Evolutionary conservation across 2,888 invertebrate species (phyloP).

Genomic region (Polyploca ridens): DNA sequence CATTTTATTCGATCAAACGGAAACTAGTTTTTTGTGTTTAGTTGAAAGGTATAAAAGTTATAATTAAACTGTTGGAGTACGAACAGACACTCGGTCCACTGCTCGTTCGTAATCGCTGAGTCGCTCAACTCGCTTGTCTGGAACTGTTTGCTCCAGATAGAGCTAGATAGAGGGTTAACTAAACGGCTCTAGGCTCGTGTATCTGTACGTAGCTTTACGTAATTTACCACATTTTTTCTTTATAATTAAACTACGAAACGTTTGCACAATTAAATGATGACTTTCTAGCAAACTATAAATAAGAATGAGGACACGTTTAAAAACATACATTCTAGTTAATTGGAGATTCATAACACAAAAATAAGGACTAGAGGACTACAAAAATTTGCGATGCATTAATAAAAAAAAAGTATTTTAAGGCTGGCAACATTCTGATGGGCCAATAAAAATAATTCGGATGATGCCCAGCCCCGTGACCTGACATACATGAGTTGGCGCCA

Average conservation of each 20-base stretch:
- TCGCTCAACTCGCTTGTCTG: too few relatives aligned
- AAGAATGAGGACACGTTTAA: conserved; percentile 6
- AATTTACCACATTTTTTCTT: not conserved
- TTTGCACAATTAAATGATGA: not conserved
- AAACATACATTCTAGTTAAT: not conserved
- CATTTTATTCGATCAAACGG: too few relatives aligned
- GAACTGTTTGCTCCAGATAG: too few relatives aligned
- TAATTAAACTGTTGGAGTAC: too few relatives aligned
- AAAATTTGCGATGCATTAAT: conserved; percentile 17
- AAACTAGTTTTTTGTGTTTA: too few relatives aligned
- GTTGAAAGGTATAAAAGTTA: too few relatives aligned
- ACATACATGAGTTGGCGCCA: conserved; percentile 66
- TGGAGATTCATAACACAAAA: not conserved
- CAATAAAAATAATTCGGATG: conserved; percentile 73
- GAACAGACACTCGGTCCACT: too few relatives aligned
- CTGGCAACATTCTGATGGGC: conserved; percentile 47
- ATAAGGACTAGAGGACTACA: not conserved
- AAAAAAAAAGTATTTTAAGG: conserved; percentile 40
- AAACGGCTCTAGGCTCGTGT: not conserved
- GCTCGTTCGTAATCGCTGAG: too few relatives aligned
- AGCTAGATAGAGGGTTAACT: not conserved
- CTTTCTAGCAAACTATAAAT: conserved; percentile 4
- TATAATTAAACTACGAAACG: not conserved
- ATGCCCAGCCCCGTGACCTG: conserved; percentile 66
- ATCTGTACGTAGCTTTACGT: not conserved